A percentile compares a stretch with the other conserved stretches of the same genome.
Evolutionary conservation across 2,888 invertebrate species (phyloP).

Genomic region (Spodoptera littoralis): DNA sequence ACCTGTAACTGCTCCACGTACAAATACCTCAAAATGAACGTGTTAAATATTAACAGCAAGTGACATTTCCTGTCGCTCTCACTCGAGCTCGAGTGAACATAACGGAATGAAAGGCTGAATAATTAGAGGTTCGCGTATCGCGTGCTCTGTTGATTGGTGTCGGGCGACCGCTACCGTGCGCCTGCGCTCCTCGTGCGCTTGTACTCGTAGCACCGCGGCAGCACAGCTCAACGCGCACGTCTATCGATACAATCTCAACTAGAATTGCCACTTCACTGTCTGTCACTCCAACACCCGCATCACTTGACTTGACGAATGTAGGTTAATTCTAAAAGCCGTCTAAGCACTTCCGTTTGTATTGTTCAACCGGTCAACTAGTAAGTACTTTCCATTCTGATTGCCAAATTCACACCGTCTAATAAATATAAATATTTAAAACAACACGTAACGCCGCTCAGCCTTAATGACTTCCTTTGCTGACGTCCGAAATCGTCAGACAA

Average conservation of each 20-base stretch:
- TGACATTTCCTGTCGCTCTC: constrained; percentile 52
- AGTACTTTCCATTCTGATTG: constrained; percentile 66
- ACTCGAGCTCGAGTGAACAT: constrained; percentile 53
- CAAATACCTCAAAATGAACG: constrained; percentile 19
- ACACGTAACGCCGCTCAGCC: constrained; percentile 72
- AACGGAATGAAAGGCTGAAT: constrained; percentile 69
- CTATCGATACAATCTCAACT: constrained; percentile 75
- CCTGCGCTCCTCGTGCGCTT: constrained; percentile 48
- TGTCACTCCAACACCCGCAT: constrained; percentile 63
- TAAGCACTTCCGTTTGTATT: constrained; percentile 65
- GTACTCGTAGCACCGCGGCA: constrained; percentile 51
- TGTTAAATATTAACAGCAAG: constrained; percentile 47
- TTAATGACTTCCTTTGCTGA: constrained; percentile 86
- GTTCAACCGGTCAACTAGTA: constrained; percentile 56
- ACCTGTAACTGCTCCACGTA: constrained; percentile 3
- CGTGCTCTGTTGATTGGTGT: constrained; percentile 64
- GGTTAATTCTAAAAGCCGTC: constrained; percentile 66
- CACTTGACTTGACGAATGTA: constrained; percentile 67
- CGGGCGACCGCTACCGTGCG: constrained; percentile 73
- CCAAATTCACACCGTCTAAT: constrained; percentile 70
- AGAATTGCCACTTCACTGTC: constrained; percentile 73
- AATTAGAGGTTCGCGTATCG: constrained; percentile 69
- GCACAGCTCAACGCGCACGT: constrained; percentile 72
- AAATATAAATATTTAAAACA: constrained; percentile 74
- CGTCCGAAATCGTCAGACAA: constrained; percentile 85